A percentile compares a stretch with the other conserved stretches of the same genome.
Conservation (phyloP, 2,888 invertebrate genomes). For the Eutolmus rufibarbis region DNA sequence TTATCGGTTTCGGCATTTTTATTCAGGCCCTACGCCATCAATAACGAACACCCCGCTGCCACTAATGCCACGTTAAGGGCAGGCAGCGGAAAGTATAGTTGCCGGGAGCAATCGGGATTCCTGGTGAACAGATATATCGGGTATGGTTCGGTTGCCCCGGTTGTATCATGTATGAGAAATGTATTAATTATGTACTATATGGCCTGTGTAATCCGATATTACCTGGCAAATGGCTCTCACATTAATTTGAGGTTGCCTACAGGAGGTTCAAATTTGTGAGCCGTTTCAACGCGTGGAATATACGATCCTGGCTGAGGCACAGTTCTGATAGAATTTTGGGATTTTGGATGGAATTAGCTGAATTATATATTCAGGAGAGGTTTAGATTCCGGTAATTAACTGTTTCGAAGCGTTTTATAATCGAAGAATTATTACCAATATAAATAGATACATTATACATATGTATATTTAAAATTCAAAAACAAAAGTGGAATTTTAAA, state of each 20-base stretch:
- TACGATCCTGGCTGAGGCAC: background rate
- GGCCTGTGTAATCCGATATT: slow-evolving; percentile 37
- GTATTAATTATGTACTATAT: slow-evolving; percentile 38
- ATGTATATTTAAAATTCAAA: too few relatives aligned
- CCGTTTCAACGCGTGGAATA: background rate
- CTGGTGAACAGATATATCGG: background rate
- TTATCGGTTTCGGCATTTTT: slow-evolving; percentile 6
- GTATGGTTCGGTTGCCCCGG: background rate
- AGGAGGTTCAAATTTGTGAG: slow-evolving; percentile 8
- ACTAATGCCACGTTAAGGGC: slow-evolving; percentile 19
- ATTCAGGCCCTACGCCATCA: slow-evolving; percentile 3
- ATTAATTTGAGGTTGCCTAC: slow-evolving; percentile 33
- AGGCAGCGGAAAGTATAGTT: background rate
- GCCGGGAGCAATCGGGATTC: background rate
- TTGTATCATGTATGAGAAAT: slow-evolving; percentile 18
- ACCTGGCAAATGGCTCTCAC: slow-evolving; percentile 28
- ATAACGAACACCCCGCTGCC: slow-evolving; percentile 2
- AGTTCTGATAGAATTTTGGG: background rate
- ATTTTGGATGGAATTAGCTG: background rate
- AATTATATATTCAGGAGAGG: background rate
- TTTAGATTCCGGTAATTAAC: background rate
- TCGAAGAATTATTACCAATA: background rate
- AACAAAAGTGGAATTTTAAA: too few relatives aligned
- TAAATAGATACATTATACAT: too few relatives aligned
- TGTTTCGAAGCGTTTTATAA: background rate